Conservation (phyloP, 2,113 vertebrate genomes). For the Nematolebias whitei region DNA sequence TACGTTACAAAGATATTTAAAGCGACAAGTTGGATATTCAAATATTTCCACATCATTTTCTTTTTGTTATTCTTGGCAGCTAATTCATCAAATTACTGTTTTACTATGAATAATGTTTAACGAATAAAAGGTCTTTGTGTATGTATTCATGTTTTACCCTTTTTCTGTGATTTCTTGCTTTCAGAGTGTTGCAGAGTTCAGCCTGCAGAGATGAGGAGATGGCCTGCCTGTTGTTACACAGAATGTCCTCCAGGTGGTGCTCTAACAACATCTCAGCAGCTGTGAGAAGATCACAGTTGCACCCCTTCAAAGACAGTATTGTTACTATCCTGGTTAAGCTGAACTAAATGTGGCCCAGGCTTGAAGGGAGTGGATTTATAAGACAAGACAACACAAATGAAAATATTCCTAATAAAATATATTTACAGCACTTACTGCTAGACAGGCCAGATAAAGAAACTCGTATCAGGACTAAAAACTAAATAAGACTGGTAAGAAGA, state of each 20-base stretch:
- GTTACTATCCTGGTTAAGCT: neutral
- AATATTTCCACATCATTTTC: too few relatives aligned
- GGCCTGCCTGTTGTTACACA: constrained; percentile 70
- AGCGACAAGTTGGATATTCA: neutral
- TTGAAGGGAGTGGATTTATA: neutral
- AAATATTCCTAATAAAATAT: neutral
- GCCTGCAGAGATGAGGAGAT: constrained; percentile 62
- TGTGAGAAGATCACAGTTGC: constrained; percentile 18
- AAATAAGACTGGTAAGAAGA: neutral
- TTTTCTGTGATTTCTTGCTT: constrained; percentile 50
- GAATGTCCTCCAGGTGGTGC: constrained; percentile 75
- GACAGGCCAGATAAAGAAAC: neutral
- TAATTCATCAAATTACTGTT: neutral
- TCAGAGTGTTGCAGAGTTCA: constrained; percentile 66
- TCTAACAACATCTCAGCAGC: constrained; percentile 73
- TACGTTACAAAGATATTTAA: neutral
- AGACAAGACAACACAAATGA: neutral
- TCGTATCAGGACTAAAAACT: neutral
- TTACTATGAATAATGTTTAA: neutral
- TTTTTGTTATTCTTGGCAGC: neutral
- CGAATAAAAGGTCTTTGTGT: neutral
- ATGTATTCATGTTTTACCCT: constrained; percentile 48
- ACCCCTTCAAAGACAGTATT: neutral
- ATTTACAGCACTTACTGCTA: neutral
- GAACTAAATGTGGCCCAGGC: neutral